A percentile compares a stretch with the other conserved stretches of the same genome.
Conservation (phyloP, 2,797 vertebrate genomes). For the Gambusia yucatana region DNA sequence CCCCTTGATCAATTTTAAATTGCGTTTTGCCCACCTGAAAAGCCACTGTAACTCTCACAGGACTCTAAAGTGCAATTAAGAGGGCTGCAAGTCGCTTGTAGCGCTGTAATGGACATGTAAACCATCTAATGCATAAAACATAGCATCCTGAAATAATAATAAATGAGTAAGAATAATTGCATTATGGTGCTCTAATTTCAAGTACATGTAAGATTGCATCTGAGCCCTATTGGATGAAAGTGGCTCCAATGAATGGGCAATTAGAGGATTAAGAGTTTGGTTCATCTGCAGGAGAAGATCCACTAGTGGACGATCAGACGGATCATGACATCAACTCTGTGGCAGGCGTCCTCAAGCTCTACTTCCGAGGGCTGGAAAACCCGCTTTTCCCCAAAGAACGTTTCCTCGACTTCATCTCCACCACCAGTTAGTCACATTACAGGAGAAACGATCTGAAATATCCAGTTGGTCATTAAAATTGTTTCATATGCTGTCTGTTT, state of each 20-base stretch:
- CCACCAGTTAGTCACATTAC: constrained; percentile 72
- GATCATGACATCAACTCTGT: constrained; percentile 95
- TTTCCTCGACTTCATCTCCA: constrained; percentile 91
- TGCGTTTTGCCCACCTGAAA: constrained; percentile 60
- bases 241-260: constrained; percentile 28
- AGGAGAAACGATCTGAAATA: constrained; percentile 8
- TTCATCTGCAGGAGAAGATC: constrained; percentile 73
- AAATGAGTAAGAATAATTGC: constrained; percentile 24
- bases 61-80: constrained; percentile 61
- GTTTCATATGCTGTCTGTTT: neutral
- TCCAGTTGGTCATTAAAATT: neutral
- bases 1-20: constrained; percentile 70
- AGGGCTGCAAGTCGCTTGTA: constrained; percentile 35
- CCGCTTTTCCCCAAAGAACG: constrained; percentile 97
- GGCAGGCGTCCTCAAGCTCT: constrained; percentile 97
- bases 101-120: constrained; percentile 47
- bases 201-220: constrained; percentile 16
- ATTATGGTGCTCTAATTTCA: constrained; percentile 27
- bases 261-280: constrained; percentile 25
- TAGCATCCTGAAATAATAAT: constrained; percentile 36
- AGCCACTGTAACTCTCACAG: constrained; percentile 45
- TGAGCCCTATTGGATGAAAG: constrained; percentile 7
- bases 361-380: constrained; percentile 98
- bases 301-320: constrained; percentile 73
- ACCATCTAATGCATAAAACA: constrained; percentile 55